Conservation (phyloP, 2,113 vertebrate species). For the Ammodytes marinus region DNA sequence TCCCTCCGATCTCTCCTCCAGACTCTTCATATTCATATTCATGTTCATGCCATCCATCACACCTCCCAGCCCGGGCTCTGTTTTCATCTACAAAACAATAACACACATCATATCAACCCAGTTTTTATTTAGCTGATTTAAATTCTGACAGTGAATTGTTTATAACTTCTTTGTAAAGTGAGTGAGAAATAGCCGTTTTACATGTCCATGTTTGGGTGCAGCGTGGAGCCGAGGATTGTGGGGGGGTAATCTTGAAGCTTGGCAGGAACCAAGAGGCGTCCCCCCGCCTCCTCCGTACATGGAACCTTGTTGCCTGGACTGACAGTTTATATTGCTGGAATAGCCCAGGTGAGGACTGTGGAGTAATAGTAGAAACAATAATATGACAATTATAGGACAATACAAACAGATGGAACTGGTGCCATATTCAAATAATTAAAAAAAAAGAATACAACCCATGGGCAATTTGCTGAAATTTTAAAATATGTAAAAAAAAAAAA, state of each 20-base stretch:
- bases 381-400: background rate
- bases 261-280: conserved; percentile 81
- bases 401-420: background rate
- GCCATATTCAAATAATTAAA: background rate
- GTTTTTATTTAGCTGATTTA: background rate
- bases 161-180: background rate
- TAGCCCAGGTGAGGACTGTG: conserved; percentile 92
- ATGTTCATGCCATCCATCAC: conserved; percentile 85
- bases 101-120: background rate
- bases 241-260: conserved; percentile 80
- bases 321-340: conserved; percentile 90
- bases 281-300: conserved; percentile 84
- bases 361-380: conserved; percentile 10
- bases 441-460: background rate
- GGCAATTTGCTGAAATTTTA: background rate
- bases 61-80: conserved; percentile 88
- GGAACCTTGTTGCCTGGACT: conserved; percentile 85
- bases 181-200: conserved; percentile 70
- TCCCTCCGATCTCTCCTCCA: conserved; percentile 93
- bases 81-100: conserved; percentile 87
- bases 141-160: background rate
- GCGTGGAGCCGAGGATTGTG: conserved; percentile 85
- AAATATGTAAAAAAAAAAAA: background rate
- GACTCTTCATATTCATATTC: conserved; percentile 88
- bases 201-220: conserved; percentile 90